phyloP scores from a whole-genome alignment of 2,113 vertebrate species.

The Oceanodroma tethys region DNA sequence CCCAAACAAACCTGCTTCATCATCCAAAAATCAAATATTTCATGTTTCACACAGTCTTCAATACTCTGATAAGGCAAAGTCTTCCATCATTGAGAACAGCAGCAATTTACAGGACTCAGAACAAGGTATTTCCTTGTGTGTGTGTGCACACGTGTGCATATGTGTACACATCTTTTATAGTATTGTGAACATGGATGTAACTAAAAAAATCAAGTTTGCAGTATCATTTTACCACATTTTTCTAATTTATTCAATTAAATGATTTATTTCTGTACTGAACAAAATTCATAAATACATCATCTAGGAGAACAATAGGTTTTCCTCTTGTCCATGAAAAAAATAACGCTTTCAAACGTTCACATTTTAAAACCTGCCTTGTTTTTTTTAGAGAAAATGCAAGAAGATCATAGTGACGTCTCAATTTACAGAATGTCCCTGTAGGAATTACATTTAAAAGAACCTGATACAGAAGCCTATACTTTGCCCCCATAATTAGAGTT shows the following conservation, averaged over 20 bases:
- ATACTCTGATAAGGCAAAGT: slow-evolving; percentile 82
- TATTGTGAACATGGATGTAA: neutral
- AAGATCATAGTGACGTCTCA: slow-evolving; percentile 50
- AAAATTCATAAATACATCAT: slow-evolving; percentile 78
- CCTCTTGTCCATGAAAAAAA: slow-evolving; percentile 76
- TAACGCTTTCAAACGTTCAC: slow-evolving; percentile 66
- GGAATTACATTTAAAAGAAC: slow-evolving; percentile 74
- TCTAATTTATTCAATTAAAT: slow-evolving; percentile 71
- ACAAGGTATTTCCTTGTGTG: slow-evolving; percentile 10
- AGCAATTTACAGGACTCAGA: slow-evolving; percentile 74
- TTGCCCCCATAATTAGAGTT: slow-evolving; percentile 75
- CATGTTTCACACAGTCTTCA: slow-evolving; percentile 53
- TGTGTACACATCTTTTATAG: neutral
- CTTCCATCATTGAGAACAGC: slow-evolving; percentile 64
- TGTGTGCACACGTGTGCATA: neutral
- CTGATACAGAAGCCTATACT: slow-evolving; percentile 74
- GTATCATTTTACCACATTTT: slow-evolving; percentile 35
- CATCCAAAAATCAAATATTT: slow-evolving; percentile 57
- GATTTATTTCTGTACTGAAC: slow-evolving; percentile 62
- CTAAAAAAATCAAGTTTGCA: slow-evolving; percentile 39
- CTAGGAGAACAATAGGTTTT: slow-evolving; percentile 69
- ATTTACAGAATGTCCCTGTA: slow-evolving; percentile 70
- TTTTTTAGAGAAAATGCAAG: slow-evolving; percentile 68
- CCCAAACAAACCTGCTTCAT: slow-evolving; percentile 3
- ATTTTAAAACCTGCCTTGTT: slow-evolving; percentile 68